Evolutionary conservation across 2,113 vertebrate species (phyloP).

Genomic region (Hippoglossus stenolepis): DNA sequence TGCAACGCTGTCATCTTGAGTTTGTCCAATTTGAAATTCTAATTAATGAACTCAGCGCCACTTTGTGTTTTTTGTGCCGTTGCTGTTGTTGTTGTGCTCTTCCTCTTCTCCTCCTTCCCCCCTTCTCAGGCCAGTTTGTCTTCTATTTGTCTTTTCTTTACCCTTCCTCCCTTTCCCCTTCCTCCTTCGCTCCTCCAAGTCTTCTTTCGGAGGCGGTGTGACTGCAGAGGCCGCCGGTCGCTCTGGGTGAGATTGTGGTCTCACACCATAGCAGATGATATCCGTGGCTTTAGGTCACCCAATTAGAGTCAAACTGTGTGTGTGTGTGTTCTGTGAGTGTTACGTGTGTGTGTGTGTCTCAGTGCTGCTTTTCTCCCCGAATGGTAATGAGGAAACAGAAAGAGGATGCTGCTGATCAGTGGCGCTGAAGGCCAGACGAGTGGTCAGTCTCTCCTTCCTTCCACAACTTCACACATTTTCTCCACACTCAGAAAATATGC

Average conservation of each 20-base stretch:
- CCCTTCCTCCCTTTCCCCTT: conserved; percentile 51
- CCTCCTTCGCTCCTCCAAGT: conserved; percentile 40
- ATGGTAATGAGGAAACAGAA: conserved; percentile 51
- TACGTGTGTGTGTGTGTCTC: conserved; percentile 17
- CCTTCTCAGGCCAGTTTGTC: conserved; percentile 62
- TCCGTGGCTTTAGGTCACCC: conserved; percentile 67
- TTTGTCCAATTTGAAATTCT: conserved; percentile 86
- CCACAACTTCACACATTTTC: conserved; percentile 23
- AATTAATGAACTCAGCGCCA: conserved; percentile 84
- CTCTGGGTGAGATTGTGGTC: conserved; percentile 54
- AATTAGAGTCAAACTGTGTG: conserved; percentile 59
- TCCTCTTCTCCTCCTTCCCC: conserved; percentile 34
- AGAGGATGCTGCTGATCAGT: not conserved
- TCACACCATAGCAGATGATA: conserved; percentile 73
- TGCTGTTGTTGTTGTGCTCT: conserved; percentile 32
- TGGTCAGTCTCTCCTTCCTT: conserved; percentile 26
- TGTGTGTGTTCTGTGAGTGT: conserved; percentile 18
- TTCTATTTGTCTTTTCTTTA: conserved; percentile 74
- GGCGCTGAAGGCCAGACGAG: conserved; percentile 29
- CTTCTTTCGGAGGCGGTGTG: conserved; percentile 42
- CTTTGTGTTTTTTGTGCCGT: conserved; percentile 71
- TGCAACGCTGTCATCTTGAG: conserved; percentile 81
- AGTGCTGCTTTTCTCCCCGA: conserved; percentile 28
- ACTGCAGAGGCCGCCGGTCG: conserved; percentile 35
- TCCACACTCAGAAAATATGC: not conserved